A percentile compares a stretch with the other conserved stretches of the same genome.
Conservation (phyloP, 2,113 vertebrate species). For the Callipepla californica region DNA sequence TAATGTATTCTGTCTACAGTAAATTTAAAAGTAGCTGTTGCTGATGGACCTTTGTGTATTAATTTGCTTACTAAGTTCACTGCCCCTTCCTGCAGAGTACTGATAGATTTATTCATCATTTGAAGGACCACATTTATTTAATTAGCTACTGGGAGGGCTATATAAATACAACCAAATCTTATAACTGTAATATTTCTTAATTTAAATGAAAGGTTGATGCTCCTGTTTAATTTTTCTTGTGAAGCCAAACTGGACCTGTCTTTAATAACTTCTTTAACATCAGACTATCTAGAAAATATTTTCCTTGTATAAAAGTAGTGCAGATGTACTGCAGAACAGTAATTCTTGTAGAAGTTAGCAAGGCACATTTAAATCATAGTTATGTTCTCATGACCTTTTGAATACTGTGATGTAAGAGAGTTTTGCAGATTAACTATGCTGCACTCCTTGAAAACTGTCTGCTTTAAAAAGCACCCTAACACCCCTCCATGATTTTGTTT, state of each 20-base stretch:
- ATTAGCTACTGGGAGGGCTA: background rate
- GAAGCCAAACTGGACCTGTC: background rate
- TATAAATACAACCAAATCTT: background rate
- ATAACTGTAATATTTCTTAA: background rate
- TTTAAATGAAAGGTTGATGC: background rate
- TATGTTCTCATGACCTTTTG: conserved; percentile 61
- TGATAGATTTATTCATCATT: background rate
- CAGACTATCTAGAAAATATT: conserved; percentile 20
- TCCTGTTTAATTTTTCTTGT: background rate
- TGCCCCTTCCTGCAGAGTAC: background rate
- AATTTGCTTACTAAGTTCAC: background rate
- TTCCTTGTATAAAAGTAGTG: background rate
- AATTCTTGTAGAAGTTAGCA: conserved; percentile 47
- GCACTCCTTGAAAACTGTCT: background rate
- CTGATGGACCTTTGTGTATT: background rate
- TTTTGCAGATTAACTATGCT: conserved; percentile 59
- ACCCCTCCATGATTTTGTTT: conserved; percentile 35
- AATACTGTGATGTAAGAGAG: conserved; percentile 53
- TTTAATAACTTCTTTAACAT: background rate
- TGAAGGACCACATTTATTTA: background rate
- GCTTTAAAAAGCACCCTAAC: conserved; percentile 27
- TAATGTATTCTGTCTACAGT: background rate
- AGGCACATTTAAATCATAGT: conserved; percentile 66
- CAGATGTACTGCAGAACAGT: background rate
- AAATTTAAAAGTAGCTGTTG: background rate